Conservation (phyloP, 2,113 vertebrate species). For the Cephalopterus ornatus region DNA sequence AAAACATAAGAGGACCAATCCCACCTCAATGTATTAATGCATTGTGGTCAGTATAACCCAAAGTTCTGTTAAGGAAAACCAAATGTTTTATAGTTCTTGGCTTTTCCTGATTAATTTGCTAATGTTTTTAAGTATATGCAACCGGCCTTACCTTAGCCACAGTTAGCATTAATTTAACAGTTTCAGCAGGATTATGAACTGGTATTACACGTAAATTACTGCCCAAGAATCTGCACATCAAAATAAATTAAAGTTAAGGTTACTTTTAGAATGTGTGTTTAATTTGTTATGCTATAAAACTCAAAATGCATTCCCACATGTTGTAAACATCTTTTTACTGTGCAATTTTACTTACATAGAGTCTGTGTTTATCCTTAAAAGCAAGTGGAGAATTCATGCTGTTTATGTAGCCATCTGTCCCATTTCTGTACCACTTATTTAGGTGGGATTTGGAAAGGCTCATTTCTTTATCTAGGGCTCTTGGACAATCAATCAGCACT, state of each 20-base stretch:
- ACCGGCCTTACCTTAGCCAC: conserved; percentile 85
- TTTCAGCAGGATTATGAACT: conserved; percentile 80
- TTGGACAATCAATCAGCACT: not conserved
- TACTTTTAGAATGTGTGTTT: not conserved
- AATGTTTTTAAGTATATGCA: not conserved
- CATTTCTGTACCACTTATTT: not conserved
- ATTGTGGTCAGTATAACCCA: not conserved
- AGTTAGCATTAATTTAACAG: conserved; percentile 84
- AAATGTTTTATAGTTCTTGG: not conserved
- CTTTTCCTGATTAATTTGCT: not conserved
- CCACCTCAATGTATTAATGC: not conserved
- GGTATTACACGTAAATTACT: conserved; percentile 86
- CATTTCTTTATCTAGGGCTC: not conserved
- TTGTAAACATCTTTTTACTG: not conserved
- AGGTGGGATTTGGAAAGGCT: not conserved
- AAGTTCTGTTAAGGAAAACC: not conserved
- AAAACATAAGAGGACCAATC: not conserved
- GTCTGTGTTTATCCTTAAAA: not conserved
- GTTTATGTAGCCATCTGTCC: not conserved
- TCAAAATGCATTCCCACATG: not conserved
- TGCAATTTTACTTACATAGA: not conserved
- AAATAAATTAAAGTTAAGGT: not conserved
- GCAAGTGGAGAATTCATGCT: not conserved
- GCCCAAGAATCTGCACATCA: conserved; percentile 83
- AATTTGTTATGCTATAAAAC: not conserved